These are phyloP conservation scores for Diplodus puntazzo DNA, from an alignment of 2,797 vertebrate genomes.

Conservation along the genomic window DNA sequence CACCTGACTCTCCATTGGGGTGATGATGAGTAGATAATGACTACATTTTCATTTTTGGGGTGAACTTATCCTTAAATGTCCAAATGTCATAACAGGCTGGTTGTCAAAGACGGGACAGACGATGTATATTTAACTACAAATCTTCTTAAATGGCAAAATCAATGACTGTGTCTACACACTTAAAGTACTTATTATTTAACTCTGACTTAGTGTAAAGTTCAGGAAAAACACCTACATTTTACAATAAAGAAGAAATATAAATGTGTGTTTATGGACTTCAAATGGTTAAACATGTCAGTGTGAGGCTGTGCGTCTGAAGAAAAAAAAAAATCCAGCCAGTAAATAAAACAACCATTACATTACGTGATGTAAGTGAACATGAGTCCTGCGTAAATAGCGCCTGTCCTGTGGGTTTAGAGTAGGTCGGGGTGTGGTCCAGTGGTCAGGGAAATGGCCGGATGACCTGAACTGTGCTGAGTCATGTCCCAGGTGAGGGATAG, in stretches of 20 bases:
- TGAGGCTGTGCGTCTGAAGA: conserved; percentile 27
- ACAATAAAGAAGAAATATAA: background rate
- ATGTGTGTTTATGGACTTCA: background rate
- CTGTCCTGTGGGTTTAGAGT: conserved; percentile 84
- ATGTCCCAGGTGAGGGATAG: conserved; percentile 85
- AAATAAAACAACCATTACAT: conserved; percentile 79
- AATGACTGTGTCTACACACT: too few species aligned
- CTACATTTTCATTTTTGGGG: too few species aligned
- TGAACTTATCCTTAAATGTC: background rate
- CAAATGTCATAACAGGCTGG: fast-evolving
- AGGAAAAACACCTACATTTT: background rate
- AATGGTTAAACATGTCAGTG: conserved; percentile 29
- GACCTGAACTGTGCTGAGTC: conserved; percentile 83
- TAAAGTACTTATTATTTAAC: background rate
- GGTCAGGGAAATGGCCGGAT: conserved; percentile 84
- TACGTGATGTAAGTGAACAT: conserved; percentile 78
- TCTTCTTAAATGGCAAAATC: conserved; percentile 6
- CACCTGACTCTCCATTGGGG: too few species aligned
- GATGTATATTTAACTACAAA: background rate
- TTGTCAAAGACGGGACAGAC: background rate
- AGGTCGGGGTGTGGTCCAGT: conserved; percentile 81
- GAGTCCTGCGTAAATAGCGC: conserved; percentile 67
- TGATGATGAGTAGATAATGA: too few species aligned
- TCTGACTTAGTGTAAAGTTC: background rate
- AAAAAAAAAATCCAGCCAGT: conserved; percentile 58